phyloP scores from a whole-genome alignment of 2,113 vertebrate species.

The Notiomystis cincta region DNA sequence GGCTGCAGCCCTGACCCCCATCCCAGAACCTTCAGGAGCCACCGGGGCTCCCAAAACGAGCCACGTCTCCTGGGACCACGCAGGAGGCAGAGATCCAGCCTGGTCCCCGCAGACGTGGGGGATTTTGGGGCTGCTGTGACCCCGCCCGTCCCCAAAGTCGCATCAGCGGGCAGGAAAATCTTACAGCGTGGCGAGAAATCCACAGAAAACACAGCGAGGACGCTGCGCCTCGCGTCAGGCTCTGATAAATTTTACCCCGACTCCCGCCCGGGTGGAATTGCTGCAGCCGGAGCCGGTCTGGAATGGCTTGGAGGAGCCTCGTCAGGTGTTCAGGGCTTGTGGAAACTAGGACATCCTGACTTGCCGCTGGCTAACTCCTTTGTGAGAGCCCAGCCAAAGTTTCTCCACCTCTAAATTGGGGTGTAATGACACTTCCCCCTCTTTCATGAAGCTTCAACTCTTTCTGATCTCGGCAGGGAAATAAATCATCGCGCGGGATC shows the following conservation, averaged over 20 bases:
- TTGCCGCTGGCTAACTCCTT: slow-evolving; percentile 44
- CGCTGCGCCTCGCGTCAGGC: background rate
- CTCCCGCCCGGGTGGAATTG: background rate
- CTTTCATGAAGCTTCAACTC: slow-evolving; percentile 41
- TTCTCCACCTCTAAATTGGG: slow-evolving; percentile 43
- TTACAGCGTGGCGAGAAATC: fast-evolving
- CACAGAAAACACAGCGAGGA: background rate
- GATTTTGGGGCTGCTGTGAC: background rate
- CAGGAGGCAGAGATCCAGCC: background rate
- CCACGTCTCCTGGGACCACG: fast-evolving
- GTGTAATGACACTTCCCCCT: slow-evolving; percentile 40
- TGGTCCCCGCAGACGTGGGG: fast-evolving
- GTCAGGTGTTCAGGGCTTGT: slow-evolving; percentile 11
- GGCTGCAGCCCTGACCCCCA: background rate
- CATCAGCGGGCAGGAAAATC: background rate
- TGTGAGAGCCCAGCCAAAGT: slow-evolving; percentile 26
- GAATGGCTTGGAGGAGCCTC: background rate
- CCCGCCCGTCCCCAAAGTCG: background rate
- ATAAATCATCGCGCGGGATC: slow-evolving; percentile 9
- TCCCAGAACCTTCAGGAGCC: background rate
- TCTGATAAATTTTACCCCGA: background rate
- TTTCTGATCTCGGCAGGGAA: slow-evolving; percentile 25
- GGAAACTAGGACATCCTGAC: slow-evolving; percentile 32
- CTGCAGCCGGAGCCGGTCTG: background rate
- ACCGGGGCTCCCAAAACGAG: background rate